Conservation (phyloP, 2,113 vertebrate genomes). For the Xyliphius kryptos region DNA sequence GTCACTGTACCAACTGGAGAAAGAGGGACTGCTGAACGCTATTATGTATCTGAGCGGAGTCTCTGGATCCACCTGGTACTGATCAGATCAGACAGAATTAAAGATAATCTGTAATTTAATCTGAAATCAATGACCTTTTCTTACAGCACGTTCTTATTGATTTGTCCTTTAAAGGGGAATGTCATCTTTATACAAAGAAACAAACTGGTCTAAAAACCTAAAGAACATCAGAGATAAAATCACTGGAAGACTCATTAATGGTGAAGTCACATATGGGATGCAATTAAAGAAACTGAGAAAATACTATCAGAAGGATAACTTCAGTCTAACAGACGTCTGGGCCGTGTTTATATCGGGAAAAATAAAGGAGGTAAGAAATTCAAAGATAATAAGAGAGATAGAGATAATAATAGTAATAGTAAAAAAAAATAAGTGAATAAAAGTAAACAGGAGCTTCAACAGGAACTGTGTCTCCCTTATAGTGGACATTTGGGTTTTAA, state of each 20-base stretch:
- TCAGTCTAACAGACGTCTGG: conserved; percentile 12
- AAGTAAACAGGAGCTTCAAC: no score
- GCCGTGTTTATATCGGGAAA: background rate
- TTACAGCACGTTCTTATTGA: background rate
- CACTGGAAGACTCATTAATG: background rate
- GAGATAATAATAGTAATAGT: no score
- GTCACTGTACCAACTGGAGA: conserved; percentile 49
- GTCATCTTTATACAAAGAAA: conserved; percentile 11
- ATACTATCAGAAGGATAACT: background rate
- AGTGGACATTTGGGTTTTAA: no score
- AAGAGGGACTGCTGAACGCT: conserved; percentile 50
- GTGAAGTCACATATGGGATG: background rate
- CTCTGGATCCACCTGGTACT: conserved; percentile 62
- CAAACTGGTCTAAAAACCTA: background rate
- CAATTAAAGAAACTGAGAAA: background rate
- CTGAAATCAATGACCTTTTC: no score
- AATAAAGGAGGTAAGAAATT: conserved; percentile 24
- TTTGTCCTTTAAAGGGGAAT: conserved; percentile 13
- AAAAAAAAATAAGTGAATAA: no score
- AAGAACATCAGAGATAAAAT: conserved; percentile 2
- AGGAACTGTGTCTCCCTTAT: no score
- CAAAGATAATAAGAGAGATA: no score
- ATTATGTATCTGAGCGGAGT: conserved; percentile 58
- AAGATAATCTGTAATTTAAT: no score
- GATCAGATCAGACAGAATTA: background rate